These are phyloP conservation scores for Suillia variegata DNA, from an alignment of 2,888 invertebrate species.

Conservation along the genomic window DNA sequence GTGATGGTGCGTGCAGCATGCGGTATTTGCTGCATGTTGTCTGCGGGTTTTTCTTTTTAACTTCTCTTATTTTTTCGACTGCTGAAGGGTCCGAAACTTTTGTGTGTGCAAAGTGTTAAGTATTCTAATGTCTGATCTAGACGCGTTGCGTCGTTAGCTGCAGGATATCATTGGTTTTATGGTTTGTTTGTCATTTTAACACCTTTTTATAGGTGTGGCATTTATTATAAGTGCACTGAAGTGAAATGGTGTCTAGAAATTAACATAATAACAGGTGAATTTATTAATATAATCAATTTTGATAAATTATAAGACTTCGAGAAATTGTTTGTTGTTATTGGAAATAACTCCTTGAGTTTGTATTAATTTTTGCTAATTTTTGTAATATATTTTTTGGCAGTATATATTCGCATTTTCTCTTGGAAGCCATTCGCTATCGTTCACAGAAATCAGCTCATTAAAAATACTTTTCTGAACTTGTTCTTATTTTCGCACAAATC, in stretches of 20 bases:
- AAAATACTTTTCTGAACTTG: slow-evolving; percentile 33
- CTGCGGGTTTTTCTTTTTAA: slow-evolving; percentile 38
- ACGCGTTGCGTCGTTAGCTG: slow-evolving; percentile 6
- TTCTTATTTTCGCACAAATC: slow-evolving; percentile 9
- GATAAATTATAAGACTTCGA: too few species aligned
- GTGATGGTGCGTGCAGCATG: slow-evolving; percentile 23
- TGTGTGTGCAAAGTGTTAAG: background rate
- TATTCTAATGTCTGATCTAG: background rate
- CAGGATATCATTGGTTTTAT: slow-evolving; percentile 48
- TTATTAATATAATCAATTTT: too few species aligned
- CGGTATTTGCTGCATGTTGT: slow-evolving; percentile 26
- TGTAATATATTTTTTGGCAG: too few species aligned
- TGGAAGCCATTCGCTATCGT: slow-evolving; percentile 32
- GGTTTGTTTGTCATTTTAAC: slow-evolving; percentile 56
- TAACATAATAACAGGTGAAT: background rate
- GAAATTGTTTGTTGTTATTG: too few species aligned
- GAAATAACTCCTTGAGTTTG: too few species aligned
- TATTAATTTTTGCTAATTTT: too few species aligned
- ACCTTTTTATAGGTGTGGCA: slow-evolving; percentile 44
- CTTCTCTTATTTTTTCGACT: slow-evolving; percentile 9
- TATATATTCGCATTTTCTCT: slow-evolving; percentile 31
- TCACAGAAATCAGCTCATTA: slow-evolving; percentile 43
- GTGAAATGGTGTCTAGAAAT: background rate
- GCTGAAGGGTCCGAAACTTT: too few species aligned
- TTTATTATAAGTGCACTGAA: slow-evolving; percentile 44